phyloP scores from a whole-genome alignment of 1,140 invertebrate species.

The Drosophila micromelanica region DNA sequence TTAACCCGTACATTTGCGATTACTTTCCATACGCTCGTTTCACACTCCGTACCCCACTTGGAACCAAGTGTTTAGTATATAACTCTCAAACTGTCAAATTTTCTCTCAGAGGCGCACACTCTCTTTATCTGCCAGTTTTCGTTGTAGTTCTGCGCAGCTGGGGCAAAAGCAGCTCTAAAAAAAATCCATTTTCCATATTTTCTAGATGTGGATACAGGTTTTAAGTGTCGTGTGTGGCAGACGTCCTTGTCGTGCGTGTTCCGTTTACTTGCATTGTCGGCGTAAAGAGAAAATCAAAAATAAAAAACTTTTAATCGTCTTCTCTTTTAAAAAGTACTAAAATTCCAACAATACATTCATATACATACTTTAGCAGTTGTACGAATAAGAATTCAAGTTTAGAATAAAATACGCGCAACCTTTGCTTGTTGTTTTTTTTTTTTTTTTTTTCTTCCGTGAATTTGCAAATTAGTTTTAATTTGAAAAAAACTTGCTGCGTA shows the following conservation, averaged over 20 bases:
- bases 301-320: no score
- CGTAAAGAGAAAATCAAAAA: no score
- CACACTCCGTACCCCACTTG: not conserved
- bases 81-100: not conserved
- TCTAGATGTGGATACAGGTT: conserved; percentile 63
- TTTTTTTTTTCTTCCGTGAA: no score
- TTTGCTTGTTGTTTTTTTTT: no score
- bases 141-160: conserved; percentile 15
- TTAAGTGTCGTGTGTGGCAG: conserved; percentile 66
- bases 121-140: conserved; percentile 10
- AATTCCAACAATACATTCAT: no score
- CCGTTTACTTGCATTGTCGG: conserved; percentile 44
- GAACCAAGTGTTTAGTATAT: not conserved
- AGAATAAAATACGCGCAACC: no score
- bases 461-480: no score
- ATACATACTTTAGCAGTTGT: no score
- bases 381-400: no score
- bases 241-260: conserved; percentile 75
- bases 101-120: conserved; percentile 1
- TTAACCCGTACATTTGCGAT: no score
- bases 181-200: conserved; percentile 74
- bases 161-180: conserved; percentile 33
- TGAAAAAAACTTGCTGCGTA: no score
- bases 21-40: not conserved
- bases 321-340: no score